Conservation (phyloP, 2,888 invertebrate species). For the Nemapogon koenigi region DNA sequence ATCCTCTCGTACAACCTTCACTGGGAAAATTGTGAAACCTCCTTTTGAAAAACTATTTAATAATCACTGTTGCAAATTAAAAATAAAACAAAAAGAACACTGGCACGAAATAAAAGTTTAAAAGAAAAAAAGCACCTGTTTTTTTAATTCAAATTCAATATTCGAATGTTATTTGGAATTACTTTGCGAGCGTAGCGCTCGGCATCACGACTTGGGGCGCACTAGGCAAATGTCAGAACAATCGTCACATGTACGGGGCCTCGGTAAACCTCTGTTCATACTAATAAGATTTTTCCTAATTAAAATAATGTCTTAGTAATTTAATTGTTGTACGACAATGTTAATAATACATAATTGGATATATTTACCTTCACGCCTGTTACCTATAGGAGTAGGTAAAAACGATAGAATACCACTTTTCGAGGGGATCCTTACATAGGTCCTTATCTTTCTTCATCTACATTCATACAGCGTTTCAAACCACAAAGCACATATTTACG, state of each 20-base stretch:
- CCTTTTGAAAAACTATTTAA: slow-evolving; percentile 19
- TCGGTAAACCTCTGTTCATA: slow-evolving; percentile 31
- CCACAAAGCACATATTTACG: too few relatives aligned
- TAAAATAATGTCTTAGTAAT: too few relatives aligned
- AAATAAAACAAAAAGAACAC: slow-evolving; percentile 21
- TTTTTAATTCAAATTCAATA: slow-evolving; percentile 12
- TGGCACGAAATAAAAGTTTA: slow-evolving; percentile 1
- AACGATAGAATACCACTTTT: too few relatives aligned
- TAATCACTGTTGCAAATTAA: slow-evolving; percentile 7
- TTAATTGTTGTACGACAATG: too few relatives aligned
- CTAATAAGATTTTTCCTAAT: slow-evolving; percentile 30
- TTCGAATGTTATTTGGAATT: slow-evolving; percentile 6
- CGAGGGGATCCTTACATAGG: too few relatives aligned
- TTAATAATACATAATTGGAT: too few relatives aligned
- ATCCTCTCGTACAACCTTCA: slow-evolving; percentile 28
- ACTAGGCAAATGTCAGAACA: slow-evolving; percentile 58
- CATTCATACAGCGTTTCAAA: too few relatives aligned
- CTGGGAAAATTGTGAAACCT: slow-evolving; percentile 17
- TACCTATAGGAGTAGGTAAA: too few relatives aligned
- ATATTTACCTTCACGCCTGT: too few relatives aligned
- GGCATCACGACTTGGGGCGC: slow-evolving; percentile 48
- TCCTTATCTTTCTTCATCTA: too few relatives aligned
- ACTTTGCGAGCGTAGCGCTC: slow-evolving; percentile 34
- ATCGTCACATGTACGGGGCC: slow-evolving; percentile 55
- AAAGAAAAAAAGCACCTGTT: slow-evolving; percentile 27